Base-by-base conservation (phyloP, 2,797 vertebrate species). In the Hippoglossus hippoglossus region DNA sequence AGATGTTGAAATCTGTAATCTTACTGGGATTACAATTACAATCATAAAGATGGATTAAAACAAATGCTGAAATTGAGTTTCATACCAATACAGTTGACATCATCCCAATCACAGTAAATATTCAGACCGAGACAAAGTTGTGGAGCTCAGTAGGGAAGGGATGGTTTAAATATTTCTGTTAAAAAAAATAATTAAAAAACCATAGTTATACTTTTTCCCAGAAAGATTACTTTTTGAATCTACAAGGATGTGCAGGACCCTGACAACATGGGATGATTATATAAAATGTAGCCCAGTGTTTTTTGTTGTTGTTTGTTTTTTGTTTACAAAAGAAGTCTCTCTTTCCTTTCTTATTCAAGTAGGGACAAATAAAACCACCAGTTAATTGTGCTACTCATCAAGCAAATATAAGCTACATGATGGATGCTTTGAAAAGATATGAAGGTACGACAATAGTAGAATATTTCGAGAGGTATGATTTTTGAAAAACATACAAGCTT, bases 391-490 rank as follows among this genome's bases (percentile, higher is more conserved):
- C 89, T 90, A 87, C 89, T 83, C 53, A 47, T 88, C 78, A 64
- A 83, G 77, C 69, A 80, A 86, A 89, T 67, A 39, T 59, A 81
- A 86, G 90, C 81, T 91, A 91, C 86, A 88, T 82, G 78, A 89
- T 86, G 87, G 71, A 89, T 85, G 69, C 71, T 83, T 64, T 52
- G 54, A 90, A 86, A 85, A 85, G 80, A 92, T 86, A 90, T 87
- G 82, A 89, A 82, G 66, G 79, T 85, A 89, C 57, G 85, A 83
- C 66, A 75, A 62, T 85, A 87, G 71, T 84, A 52, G 74, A 89
- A 87, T 89, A 83, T 88, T 86, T 89, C 66, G 53, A 91, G 91
- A 93, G 91, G 92, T 93, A 93, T 91, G 90, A 83, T 81, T 88
- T 87, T 81, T 79, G 51, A 68, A 59, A 85, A 88, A 86, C 65